These are phyloP conservation scores for Cirrhinus molitorella DNA, from an alignment of 2,797 vertebrate species.

Conservation along the genomic window DNA sequence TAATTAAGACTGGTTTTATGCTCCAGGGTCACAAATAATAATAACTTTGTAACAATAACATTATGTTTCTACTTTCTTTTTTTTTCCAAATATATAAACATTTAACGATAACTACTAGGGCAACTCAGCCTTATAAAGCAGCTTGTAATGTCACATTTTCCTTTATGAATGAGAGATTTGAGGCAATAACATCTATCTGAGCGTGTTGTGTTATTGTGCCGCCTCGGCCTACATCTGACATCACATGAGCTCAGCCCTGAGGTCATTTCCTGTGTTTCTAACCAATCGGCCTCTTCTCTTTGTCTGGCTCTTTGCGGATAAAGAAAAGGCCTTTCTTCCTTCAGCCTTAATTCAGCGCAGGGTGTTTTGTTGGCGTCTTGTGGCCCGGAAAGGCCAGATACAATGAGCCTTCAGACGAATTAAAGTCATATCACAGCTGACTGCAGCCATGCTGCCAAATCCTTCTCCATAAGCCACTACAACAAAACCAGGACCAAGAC, in stretches of 20 bases:
- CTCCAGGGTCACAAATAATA: neutral
- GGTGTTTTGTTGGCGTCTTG: constrained; percentile 76
- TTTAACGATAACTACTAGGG: no score
- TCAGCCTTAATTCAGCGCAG: constrained; percentile 71
- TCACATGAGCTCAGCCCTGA: constrained; percentile 76
- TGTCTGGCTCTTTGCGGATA: constrained; percentile 72
- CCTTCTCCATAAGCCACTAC: constrained; percentile 17
- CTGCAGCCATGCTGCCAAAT: constrained; percentile 9
- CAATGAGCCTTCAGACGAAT: constrained; percentile 66
- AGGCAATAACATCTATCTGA: constrained; percentile 35
- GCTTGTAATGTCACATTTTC: neutral
- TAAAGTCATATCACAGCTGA: constrained; percentile 64
- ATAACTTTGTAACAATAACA: neutral
- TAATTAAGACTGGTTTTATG: no score
- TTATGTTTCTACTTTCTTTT: neutral
- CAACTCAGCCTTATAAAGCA: neutral
- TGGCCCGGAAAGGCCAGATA: constrained; percentile 78
- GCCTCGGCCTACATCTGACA: constrained; percentile 59
- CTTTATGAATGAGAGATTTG: neutral
- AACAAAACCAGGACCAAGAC: constrained; percentile 26
- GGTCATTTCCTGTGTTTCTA: constrained; percentile 71
- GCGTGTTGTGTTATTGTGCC: constrained; percentile 65
- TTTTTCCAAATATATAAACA: no score
- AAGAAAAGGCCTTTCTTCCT: constrained; percentile 74
- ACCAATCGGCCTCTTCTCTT: constrained; percentile 53